Conservation (phyloP, 2,797 vertebrate genomes). For the Monodelphis domestica region DNA sequence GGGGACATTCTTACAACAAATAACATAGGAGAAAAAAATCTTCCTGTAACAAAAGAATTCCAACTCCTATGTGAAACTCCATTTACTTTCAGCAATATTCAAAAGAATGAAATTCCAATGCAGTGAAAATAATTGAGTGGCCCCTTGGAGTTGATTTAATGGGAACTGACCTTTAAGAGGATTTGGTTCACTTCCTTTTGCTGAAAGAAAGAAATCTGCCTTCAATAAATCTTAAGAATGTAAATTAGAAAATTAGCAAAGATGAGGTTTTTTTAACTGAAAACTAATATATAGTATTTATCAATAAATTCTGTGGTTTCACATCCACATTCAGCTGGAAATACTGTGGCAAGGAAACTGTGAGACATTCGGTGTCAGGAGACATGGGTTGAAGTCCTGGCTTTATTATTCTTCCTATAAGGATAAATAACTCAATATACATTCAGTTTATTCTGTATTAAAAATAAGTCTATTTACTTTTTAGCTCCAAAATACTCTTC, state of each 20-base stretch:
- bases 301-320: background rate
- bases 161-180: conserved; percentile 28
- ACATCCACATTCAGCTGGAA: background rate
- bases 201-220: background rate
- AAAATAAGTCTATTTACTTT: too few relatives aligned
- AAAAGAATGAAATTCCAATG: background rate
- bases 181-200: background rate
- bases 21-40: background rate
- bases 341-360: background rate
- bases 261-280: background rate
- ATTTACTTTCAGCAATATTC: conserved; percentile 9
- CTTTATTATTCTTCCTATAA: background rate
- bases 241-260: background rate
- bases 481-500: too few relatives aligned
- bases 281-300: background rate
- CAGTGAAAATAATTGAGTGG: background rate
- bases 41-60: background rate
- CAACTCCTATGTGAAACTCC: background rate
- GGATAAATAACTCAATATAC: too few relatives aligned
- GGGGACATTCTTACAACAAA: background rate
- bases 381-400: background rate
- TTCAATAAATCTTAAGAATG: conserved; percentile 24
- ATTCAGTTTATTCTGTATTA: too few relatives aligned
- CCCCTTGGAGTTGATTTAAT: background rate
- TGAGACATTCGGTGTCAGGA: background rate